Base-by-base conservation (phyloP, 2,113 vertebrate genomes). In the Tetrao urogallus region DNA sequence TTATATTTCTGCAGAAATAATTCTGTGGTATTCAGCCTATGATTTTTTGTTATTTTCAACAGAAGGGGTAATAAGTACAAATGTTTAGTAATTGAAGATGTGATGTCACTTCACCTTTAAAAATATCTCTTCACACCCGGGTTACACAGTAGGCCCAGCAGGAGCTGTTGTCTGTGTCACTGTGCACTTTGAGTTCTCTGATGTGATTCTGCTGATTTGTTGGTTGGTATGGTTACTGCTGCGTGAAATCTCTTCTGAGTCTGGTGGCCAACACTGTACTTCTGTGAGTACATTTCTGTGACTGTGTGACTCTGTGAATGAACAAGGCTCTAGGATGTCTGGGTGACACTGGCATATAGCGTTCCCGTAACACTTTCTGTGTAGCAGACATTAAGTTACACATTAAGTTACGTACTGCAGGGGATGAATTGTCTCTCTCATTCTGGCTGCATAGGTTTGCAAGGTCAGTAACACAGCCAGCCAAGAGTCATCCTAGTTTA, bases 221-320 rank as follows among this genome's bases (percentile, higher is more conserved):
- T 95, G 63, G 83, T 90, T 96, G 86, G 54, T 90, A 66, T 92
- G 81, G 92, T 93, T 95, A 92, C 81, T 45, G n/a, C 66, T 14
- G 54, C 14, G 24, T 63, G 66, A 89, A 93, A 66, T 48, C 77
- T 65, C 40, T 73, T 56, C 57, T 79, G 50, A 47, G 52, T 71
- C 70, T 94, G 77, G 56, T 93, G 86, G 67, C 78, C 84, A 79
- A 27, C 58, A 27, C 71, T 79, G 83, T 90, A 61, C 77, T 81
- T 30, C 9, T 93, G n/a, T 38, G 77, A 84, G 48, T 79, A 66
- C 86, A 65, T 82, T 74, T 94, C 76, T 78, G 63, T 79, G 92
- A 5, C 79, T 78, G 40, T 45, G 32, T 72, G 89, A 25, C 50
- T 74, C 45, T 85, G 36, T 72, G 50, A 76, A 86, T 30, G 89